Base-by-base conservation (phyloP, 2,113 vertebrate species). In the Tauraco erythrolophus region DNA sequence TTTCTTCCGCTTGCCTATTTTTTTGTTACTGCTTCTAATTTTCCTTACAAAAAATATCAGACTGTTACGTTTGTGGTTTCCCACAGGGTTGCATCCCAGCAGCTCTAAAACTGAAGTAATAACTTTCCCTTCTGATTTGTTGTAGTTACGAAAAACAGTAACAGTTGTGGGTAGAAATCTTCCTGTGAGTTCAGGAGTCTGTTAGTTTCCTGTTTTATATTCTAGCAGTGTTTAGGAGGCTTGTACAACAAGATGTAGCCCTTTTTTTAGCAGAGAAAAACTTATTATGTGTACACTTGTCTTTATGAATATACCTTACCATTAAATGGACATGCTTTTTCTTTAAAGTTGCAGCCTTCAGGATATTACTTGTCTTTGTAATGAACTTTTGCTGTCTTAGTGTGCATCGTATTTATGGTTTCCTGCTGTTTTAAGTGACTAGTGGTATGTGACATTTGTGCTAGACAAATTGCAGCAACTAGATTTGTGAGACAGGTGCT, bases 101-200 rank as follows among this genome's bases (percentile, higher is more conserved):
- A 70, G 21, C 21, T 88, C 33, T 93, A 12, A 43, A 74, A 24
- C 4, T 18, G 84, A 97, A 91, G 58, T 65, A 19, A 3, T 56
- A 87, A 82, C 81, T 95, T 92, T 92, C 50, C 12, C 69, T 87
- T 75, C 31, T 88, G 57, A 31, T 95, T 93, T 95, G 91, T 90
- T 78, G 46, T 82, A 74, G 71, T 65, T 94, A 91, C 19, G 0
- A 64, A 84, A 81, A 84, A 1, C 31, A 23, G 14, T 64, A 69
- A 19, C 41, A 58, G 43, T 78, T 58, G 51, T n/a, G 68, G 46
- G 71, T 41, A 45, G 79, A 66, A 80, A n/a, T 3, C 71, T 88
- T 88, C 51, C n/a, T 79, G 48, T 64, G 80, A 69, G 48, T 21
- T 69, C 48, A 22, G 62, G 35, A 80, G 62, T 19, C 22, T 2